Evolutionary conservation across 2,888 invertebrate genomes (phyloP).

Genomic region (Eupelmus urozonus): DNA sequence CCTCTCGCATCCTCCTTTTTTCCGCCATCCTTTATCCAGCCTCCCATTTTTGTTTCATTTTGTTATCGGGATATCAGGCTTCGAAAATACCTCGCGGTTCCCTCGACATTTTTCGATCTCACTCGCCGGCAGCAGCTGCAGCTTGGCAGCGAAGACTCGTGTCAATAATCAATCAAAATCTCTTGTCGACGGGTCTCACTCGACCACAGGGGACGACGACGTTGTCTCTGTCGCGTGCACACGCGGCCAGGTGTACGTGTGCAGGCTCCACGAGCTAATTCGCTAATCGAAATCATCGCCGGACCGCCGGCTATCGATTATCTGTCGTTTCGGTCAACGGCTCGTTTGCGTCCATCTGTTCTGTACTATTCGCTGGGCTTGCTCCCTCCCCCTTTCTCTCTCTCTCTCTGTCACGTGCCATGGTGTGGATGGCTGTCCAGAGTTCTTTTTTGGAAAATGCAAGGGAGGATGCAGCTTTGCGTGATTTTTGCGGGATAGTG

Average conservation of each 20-base stretch:
- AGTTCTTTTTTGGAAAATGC: too few species aligned
- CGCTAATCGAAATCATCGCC: conserved; percentile 71
- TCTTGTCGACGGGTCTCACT: conserved; percentile 44
- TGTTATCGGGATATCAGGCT: conserved; percentile 24
- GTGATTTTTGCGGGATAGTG: too few species aligned
- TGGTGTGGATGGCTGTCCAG: too few species aligned
- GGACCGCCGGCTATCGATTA: conserved; percentile 64
- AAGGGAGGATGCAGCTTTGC: too few species aligned
- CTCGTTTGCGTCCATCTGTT: conserved; percentile 51
- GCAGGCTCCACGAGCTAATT: conserved; percentile 43
- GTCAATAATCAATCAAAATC: conserved; percentile 58
- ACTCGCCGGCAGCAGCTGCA: not conserved
- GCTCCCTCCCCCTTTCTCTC: conserved; percentile 17
- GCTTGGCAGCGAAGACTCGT: too few species aligned
- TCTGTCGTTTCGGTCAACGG: conserved; percentile 69
- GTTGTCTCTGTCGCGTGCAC: not conserved
- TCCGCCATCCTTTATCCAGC: not conserved
- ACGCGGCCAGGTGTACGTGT: not conserved
- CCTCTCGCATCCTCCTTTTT: too few species aligned
- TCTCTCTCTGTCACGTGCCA: conserved; percentile 24
- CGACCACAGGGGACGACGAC: conserved; percentile 22
- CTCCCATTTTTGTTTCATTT: not conserved
- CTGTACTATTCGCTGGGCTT: conserved; percentile 7
- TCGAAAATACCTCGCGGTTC: not conserved
- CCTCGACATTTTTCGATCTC: conserved; percentile 5